These are phyloP conservation scores for Choristoneura fumiferana DNA, from an alignment of 1,140 invertebrate genomes.

Conservation along the genomic window DNA sequence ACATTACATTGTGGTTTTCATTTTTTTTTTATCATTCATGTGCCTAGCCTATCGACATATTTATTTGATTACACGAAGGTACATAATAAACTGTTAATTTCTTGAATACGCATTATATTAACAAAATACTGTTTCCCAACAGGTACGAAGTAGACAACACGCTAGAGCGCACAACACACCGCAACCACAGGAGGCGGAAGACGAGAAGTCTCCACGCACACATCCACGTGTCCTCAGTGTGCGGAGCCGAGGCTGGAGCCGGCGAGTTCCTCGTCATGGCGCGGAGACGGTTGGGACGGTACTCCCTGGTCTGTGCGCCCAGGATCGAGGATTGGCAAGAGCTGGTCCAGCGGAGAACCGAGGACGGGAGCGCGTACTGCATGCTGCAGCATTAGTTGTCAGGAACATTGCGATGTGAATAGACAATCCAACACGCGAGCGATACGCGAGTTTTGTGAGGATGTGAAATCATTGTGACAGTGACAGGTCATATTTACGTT, in stretches of 20 bases:
- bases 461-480: no score
- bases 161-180: slow-evolving; percentile 30
- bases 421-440: no score
- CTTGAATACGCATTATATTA: no score
- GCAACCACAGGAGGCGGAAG: slow-evolving; percentile 27
- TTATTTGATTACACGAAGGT: no score
- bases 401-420: neutral
- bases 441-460: no score
- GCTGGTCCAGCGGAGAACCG: slow-evolving; percentile 79
- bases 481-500: no score
- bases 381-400: slow-evolving; percentile 75
- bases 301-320: slow-evolving; percentile 86
- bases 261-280: slow-evolving; percentile 91
- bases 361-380: slow-evolving; percentile 82
- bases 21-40: no score
- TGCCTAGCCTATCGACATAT: no score
- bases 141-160: slow-evolving; percentile 64
- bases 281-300: slow-evolving; percentile 83
- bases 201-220: slow-evolving; percentile 54
- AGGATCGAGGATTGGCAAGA: slow-evolving; percentile 83
- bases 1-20: no score
- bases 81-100: no score
- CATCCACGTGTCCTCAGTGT: slow-evolving; percentile 82
- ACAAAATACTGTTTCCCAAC: neutral
- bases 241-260: slow-evolving; percentile 83